Base-by-base conservation (phyloP, 2,113 vertebrate species). In the Coreoperca whiteheadi region DNA sequence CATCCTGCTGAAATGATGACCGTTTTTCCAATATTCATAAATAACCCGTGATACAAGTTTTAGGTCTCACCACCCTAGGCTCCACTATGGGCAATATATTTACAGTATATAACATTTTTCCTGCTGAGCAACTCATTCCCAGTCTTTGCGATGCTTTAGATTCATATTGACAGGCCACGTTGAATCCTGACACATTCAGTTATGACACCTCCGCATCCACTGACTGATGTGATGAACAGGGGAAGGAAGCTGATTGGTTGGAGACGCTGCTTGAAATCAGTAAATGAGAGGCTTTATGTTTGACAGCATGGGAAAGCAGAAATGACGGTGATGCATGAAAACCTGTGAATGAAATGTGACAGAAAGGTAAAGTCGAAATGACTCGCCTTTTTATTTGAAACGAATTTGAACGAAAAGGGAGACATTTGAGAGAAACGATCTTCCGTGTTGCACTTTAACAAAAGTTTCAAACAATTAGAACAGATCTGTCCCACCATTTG, bases 231-330 rank as follows among this genome's bases (percentile, higher is more conserved):
- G 46, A 64, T 11, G 48, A 46, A 41, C 57, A 21, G 25, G 8
- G 48, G 25, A 23, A 32, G 46, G 32, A 64, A 32, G 68, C 37
- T 23, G 50, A 54, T 2, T 4, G 59, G 34, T n/a, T n/a, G n/a
- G n/a, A n/a, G n/a, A n/a, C n/a, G n/a, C n/a, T 4, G 46, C 48
- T 34, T 4, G 8, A 43, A 46, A 63, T 53, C 57, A 14, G 9
- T 57, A 78, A 69, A 50, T 18, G 53, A 39, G 30, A 51, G 60
- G 4, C 37, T 80, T 56, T 65, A 41, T 50, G 39, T 70, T 15
- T 41, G 67, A 41, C 46, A 23, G 28, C n/a, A 12, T 14, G 25
- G 28, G n/a, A n/a, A n/a, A n/a, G n/a, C n/a, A n/a, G n/a, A n/a
- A n/a, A n/a, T n/a, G n/a, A n/a, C n/a, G n/a, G n/a, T n/a, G n/a